These are phyloP conservation scores for Platyrinchus mystaceus DNA, from an alignment of 2,797 vertebrate genomes.

Conservation along the genomic window DNA sequence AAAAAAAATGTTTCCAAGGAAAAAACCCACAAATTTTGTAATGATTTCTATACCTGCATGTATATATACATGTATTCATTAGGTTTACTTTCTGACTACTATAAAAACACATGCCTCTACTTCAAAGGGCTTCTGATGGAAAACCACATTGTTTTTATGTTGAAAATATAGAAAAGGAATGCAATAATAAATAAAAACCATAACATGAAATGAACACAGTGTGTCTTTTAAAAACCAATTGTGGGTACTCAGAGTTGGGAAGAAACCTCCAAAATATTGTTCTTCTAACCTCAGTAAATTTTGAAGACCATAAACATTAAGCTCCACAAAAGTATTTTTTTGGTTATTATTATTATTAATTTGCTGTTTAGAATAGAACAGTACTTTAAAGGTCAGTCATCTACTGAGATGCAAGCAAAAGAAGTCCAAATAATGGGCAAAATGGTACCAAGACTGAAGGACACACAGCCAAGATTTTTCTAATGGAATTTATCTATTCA, in stretches of 20 bases:
- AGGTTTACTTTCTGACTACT: neutral
- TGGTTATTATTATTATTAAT: neutral
- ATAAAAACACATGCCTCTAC: neutral
- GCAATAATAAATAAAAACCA: neutral
- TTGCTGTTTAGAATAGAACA: neutral
- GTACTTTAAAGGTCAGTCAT: neutral
- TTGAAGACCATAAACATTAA: neutral
- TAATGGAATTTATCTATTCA: neutral
- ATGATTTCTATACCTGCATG: neutral
- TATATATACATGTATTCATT: neutral
- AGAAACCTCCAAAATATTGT: neutral
- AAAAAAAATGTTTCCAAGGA: neutral
- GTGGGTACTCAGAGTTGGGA: fast-evolving
- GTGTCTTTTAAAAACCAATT: neutral
- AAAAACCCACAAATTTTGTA: neutral
- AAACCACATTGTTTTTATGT: neutral
- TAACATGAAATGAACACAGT: neutral
- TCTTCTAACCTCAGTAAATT: neutral
- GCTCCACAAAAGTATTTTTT: neutral
- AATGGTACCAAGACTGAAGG: neutral
- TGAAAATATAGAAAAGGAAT: neutral
- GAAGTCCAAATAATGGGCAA: neutral
- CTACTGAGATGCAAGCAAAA: neutral
- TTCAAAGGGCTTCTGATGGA: neutral
- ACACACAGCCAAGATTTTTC: neutral